Evolutionary conservation across 2,797 vertebrate species (phyloP).

Genomic region (Mergus octosetaceus): DNA sequence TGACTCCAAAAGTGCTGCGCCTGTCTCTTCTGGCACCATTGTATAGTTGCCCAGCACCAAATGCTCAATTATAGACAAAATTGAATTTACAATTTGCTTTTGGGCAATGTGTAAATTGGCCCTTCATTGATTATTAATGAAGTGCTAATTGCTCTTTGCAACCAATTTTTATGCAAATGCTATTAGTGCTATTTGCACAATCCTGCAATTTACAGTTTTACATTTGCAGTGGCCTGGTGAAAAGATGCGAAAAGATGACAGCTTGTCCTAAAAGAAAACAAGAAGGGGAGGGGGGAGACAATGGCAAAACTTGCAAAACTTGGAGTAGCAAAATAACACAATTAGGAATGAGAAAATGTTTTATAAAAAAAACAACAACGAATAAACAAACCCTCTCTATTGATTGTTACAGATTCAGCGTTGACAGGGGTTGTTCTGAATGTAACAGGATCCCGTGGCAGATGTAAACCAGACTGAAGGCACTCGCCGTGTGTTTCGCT

Average conservation of each 20-base stretch:
- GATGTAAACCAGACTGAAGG: slow-evolving; percentile 54
- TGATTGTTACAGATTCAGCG: slow-evolving; percentile 60
- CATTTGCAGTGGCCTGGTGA: slow-evolving; percentile 60
- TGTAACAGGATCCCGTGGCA: slow-evolving; percentile 62
- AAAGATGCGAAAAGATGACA: slow-evolving; percentile 66
- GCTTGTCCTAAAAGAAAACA: slow-evolving; percentile 71
- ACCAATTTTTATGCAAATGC: slow-evolving; percentile 79
- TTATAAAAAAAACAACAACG: neutral
- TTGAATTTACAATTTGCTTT: slow-evolving; percentile 80
- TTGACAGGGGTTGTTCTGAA: slow-evolving; percentile 65
- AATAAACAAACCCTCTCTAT: slow-evolving; percentile 48
- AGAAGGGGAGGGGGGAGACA: neutral
- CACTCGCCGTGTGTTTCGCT: slow-evolving; percentile 2
- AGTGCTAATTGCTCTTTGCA: slow-evolving; percentile 84
- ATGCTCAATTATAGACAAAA: slow-evolving; percentile 75
- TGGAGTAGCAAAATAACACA: slow-evolving; percentile 63
- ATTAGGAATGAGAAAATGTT: slow-evolving; percentile 39
- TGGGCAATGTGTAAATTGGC: slow-evolving; percentile 82
- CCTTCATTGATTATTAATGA: slow-evolving; percentile 86
- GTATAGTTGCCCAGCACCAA: slow-evolving; percentile 61
- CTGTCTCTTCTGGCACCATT: slow-evolving; percentile 50
- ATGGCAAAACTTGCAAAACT: slow-evolving; percentile 63
- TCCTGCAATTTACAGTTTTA: slow-evolving; percentile 73
- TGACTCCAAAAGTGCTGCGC: neutral
- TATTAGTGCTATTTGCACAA: slow-evolving; percentile 74